Evolutionary conservation across 2,113 vertebrate genomes (phyloP).

Genomic region (Cyprinus carpio): DNA sequence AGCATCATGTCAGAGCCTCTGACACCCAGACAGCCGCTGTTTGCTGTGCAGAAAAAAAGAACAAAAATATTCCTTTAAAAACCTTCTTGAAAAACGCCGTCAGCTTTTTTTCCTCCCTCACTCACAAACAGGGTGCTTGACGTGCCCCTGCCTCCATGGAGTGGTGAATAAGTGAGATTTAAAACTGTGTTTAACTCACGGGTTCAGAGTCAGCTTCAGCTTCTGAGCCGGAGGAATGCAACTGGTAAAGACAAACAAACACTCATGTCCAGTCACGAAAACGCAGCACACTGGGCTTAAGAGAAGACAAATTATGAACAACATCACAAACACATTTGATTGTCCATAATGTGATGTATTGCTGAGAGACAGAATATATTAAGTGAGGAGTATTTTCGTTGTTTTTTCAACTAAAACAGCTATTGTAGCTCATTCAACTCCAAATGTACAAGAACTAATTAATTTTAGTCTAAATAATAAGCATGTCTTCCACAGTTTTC

Average conservation of each 20-base stretch:
- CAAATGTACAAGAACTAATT: not conserved
- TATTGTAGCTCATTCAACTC: not conserved
- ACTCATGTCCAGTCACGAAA: constrained; percentile 5
- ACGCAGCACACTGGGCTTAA: not conserved
- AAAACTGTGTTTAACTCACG: constrained; percentile 35
- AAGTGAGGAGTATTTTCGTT: not conserved
- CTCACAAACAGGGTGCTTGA: constrained; percentile 19
- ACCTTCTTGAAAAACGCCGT: constrained; percentile 37
- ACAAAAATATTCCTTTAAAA: constrained; percentile 48
- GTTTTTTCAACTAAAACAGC: not conserved
- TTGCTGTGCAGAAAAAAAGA: constrained; percentile 29
- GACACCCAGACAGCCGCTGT: constrained; percentile 33
- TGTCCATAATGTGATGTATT: not conserved
- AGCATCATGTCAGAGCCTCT: constrained; percentile 42
- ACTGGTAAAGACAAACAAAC: not conserved
- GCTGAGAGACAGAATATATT: not conserved
- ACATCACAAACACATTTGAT: not conserved
- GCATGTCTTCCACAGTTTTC: not conserved
- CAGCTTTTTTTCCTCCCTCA: not conserved
- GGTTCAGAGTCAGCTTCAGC: constrained; percentile 25
- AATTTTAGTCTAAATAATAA: not conserved
- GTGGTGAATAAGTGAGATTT: constrained; percentile 46
- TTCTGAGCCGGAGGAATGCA: not conserved
- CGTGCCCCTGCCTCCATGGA: constrained; percentile 24
- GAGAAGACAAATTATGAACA: not conserved